Evolutionary conservation across 2,888 invertebrate genomes (phyloP).

Genomic region (Brachylomia viminalis): DNA sequence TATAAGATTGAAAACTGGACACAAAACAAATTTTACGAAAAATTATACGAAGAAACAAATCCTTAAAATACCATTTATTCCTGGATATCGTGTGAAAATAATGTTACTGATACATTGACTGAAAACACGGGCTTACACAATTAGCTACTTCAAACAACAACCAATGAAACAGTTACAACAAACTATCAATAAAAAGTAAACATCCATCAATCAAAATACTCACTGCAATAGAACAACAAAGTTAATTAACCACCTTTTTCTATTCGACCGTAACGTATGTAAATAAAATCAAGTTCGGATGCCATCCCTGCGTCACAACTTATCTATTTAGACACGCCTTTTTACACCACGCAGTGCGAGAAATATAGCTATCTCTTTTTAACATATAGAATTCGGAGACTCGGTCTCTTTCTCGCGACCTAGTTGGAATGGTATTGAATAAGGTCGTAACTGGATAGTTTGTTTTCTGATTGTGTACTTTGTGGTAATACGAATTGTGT

Average conservation of each 20-base stretch:
- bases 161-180: slow-evolving; percentile 40
- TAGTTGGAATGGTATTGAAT: slow-evolving; percentile 67
- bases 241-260: slow-evolving; percentile 76
- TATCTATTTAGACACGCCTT: slow-evolving; percentile 88
- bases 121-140: not conserved
- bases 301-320: slow-evolving; percentile 76
- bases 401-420: slow-evolving; percentile 67
- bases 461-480: slow-evolving; percentile 44
- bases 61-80: not conserved
- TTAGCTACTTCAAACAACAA: slow-evolving; percentile 2
- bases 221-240: slow-evolving; percentile 27
- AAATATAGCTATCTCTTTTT: slow-evolving; percentile 73
- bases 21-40: not conserved
- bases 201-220: slow-evolving; percentile 47
- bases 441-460: slow-evolving; percentile 67
- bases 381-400: slow-evolving; percentile 44
- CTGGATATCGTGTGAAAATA: not conserved
- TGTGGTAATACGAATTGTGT: slow-evolving; percentile 7
- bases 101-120: not conserved
- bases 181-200: slow-evolving; percentile 34
- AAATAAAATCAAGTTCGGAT: slow-evolving; percentile 78
- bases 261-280: slow-evolving; percentile 69
- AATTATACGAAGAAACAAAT: not conserved
- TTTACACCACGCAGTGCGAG: slow-evolving; percentile 67
- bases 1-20: not conserved